Conservation (phyloP, 23 tunicate genomes). For the Trididemnum clinides region DNA sequence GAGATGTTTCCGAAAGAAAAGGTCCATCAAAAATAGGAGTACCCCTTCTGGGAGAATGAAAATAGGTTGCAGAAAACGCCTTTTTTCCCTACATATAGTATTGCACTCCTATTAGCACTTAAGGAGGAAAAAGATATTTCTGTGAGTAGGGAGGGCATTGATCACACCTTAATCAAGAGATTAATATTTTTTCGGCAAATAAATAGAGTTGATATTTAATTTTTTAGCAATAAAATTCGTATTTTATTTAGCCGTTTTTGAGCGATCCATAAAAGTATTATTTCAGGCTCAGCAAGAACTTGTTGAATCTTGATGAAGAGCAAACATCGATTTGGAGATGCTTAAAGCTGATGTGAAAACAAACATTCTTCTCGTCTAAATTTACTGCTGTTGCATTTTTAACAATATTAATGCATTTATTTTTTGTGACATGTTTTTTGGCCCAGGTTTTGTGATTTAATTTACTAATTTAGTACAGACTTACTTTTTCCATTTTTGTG, state of each 20-base stretch:
- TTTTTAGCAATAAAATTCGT: neutral
- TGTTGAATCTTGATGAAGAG: neutral
- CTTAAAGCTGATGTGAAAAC: neutral
- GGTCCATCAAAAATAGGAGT: no score
- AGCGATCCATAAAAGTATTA: neutral
- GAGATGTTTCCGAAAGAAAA: no score
- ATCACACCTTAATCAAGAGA: neutral
- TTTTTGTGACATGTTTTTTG: neutral
- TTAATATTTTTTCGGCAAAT: neutral
- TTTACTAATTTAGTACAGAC: no score
- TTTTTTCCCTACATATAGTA: no score
- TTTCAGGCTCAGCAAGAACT: constrained; percentile 7
- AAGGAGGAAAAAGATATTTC: no score
- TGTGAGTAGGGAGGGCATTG: no score
- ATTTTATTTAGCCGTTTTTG: neutral
- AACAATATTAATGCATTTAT: neutral
- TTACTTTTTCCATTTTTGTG: no score
- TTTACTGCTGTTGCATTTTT: neutral
- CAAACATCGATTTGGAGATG: neutral
- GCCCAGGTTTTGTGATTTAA: no score
- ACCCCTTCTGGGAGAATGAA: no score
- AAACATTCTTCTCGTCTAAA: neutral
- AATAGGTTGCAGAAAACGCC: no score
- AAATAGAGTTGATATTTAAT: neutral
- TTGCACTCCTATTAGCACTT: no score